A percentile compares a stretch with the other conserved stretches of the same genome.
Evolutionary conservation across 2,113 vertebrate species (phyloP).

Genomic region (Natator depressus): DNA sequence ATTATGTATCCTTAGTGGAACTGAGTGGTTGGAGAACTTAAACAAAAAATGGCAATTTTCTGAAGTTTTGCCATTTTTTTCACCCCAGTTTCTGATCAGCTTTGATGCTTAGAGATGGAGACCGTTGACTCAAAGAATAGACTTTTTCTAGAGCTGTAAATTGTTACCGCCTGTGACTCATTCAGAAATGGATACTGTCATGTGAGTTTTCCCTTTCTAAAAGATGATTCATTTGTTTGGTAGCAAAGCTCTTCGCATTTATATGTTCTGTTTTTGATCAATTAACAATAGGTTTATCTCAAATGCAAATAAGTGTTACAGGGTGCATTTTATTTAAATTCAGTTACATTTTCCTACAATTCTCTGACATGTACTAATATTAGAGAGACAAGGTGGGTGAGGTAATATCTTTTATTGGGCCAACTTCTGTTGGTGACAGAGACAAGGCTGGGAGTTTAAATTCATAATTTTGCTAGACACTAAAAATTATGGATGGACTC

Average conservation of each 20-base stretch:
- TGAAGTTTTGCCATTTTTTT: neutral
- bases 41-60: neutral
- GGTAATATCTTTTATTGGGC: neutral
- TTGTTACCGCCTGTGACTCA: neutral
- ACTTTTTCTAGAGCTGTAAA: neutral
- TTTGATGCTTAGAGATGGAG: neutral
- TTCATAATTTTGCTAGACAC: neutral
- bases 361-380: conserved; percentile 6
- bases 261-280: neutral
- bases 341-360: neutral
- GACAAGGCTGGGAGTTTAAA: neutral
- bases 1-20: neutral
- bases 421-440: neutral
- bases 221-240: neutral
- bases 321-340: neutral
- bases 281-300: neutral
- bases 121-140: neutral
- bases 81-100: neutral
- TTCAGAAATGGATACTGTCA: neutral
- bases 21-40: neutral
- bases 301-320: neutral
- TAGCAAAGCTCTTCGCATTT: neutral
- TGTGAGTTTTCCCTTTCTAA: neutral
- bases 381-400: neutral
- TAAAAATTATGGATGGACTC: neutral